Evolutionary conservation across 2,888 invertebrate species (phyloP).

Genomic region (Drosophila recens): DNA sequence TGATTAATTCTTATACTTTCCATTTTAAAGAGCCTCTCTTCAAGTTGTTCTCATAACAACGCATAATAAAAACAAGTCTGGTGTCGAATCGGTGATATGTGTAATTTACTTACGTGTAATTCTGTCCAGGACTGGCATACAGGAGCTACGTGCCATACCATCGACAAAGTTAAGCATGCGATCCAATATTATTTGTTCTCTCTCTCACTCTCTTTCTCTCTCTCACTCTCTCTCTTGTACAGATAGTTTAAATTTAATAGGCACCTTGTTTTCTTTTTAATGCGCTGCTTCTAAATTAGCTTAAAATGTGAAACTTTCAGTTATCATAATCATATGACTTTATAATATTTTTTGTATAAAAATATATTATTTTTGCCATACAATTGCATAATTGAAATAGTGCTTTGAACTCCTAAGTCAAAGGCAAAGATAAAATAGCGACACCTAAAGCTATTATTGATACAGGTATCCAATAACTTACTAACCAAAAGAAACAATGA

Average conservation of each 20-base stretch:
- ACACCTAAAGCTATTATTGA: slow-evolving; percentile 8
- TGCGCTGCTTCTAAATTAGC: not conserved
- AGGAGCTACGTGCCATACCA: too few relatives aligned
- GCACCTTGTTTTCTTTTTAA: not conserved
- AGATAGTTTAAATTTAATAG: not conserved
- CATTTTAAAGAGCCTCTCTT: too few relatives aligned
- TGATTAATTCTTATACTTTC: too few relatives aligned
- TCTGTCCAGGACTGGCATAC: too few relatives aligned
- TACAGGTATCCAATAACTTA: not conserved
- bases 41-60: too few relatives aligned
- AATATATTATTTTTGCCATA: not conserved
- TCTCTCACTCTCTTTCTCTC: too few relatives aligned
- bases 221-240: not conserved
- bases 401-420: slow-evolving; percentile 1
- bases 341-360: slow-evolving; percentile 6
- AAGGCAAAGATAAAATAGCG: slow-evolving; percentile 25
- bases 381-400: slow-evolving; percentile 3
- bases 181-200: too few relatives aligned
- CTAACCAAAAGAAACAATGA: slow-evolving; percentile 5
- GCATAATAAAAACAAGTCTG: too few relatives aligned
- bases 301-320: not conserved
- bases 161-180: too few relatives aligned
- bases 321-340: slow-evolving; percentile 12
- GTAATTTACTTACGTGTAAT: too few relatives aligned
- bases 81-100: too few relatives aligned